Evolutionary conservation across 1,140 invertebrate species (phyloP).

Genomic region (Euwallacea similis): DNA sequence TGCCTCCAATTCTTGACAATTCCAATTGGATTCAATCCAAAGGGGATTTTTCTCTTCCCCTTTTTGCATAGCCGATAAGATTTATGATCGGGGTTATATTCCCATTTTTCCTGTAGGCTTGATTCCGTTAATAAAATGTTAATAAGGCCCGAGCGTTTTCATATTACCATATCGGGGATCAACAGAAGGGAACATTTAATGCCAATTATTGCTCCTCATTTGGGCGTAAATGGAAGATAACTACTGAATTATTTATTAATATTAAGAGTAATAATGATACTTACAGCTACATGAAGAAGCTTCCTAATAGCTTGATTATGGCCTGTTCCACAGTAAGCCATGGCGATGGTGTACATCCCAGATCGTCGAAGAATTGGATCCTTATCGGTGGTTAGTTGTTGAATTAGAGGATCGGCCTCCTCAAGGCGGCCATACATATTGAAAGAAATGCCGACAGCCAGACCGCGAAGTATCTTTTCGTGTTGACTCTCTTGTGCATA

Average conservation of each 20-base stretch:
- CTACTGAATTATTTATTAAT: too few species aligned
- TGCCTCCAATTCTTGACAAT: constrained; percentile 9
- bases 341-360: constrained; percentile 97
- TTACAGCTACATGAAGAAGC: constrained; percentile 94
- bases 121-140: constrained; percentile 10
- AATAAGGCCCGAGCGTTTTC: constrained; percentile 6
- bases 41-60: not conserved
- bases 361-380: constrained; percentile 87
- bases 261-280: constrained; percentile 48
- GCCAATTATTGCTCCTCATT: not conserved
- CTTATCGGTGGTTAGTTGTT: constrained; percentile 81
- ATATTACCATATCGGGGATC: too few species aligned
- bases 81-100: constrained; percentile 14
- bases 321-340: constrained; percentile 98
- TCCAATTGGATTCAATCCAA: not conserved
- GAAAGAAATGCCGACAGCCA: constrained; percentile 94
- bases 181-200: not conserved
- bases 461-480: constrained; percentile 95
- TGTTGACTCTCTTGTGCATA: constrained; percentile 86
- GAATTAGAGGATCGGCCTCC: constrained; percentile 93
- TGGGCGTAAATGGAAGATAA: too few species aligned
- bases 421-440: constrained; percentile 97
- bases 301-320: constrained; percentile 95
- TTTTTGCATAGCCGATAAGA: constrained; percentile 13
- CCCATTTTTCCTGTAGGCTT: not conserved